Conservation (phyloP, 2,888 invertebrate genomes). For the Ectobius pallidus region DNA sequence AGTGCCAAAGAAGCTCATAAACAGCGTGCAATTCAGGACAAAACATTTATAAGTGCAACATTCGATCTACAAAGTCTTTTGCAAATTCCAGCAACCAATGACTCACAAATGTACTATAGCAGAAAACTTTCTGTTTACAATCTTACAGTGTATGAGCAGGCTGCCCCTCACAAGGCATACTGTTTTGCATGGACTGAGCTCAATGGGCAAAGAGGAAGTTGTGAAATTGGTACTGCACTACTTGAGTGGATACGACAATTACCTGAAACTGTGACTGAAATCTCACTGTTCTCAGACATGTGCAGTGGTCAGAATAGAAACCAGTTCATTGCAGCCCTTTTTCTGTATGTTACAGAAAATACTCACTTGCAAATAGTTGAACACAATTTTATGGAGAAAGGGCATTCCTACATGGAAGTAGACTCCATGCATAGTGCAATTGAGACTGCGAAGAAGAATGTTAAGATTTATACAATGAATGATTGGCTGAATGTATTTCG, state of each 20-base stretch:
- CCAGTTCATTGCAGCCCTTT: not conserved
- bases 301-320: not conserved
- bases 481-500: too few relatives aligned
- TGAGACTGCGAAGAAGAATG: not conserved
- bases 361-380: not conserved
- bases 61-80: slow-evolving; percentile 13
- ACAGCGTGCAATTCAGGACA: not conserved
- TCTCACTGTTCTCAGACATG: not conserved
- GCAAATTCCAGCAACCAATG: too few relatives aligned
- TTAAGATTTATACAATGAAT: not conserved
- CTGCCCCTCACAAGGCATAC: too few relatives aligned
- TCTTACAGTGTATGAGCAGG: slow-evolving; percentile 3
- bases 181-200: slow-evolving; percentile 8
- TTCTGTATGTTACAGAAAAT: not conserved
- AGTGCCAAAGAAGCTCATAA: not conserved
- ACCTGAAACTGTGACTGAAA: not conserved
- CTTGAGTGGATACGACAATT: too few relatives aligned
- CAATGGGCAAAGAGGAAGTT: slow-evolving; percentile 9
- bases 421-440: not conserved
- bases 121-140: slow-evolving; percentile 8
- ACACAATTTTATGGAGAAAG: not conserved
- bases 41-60: not conserved
- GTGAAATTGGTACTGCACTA: not conserved
- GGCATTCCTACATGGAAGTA: not conserved
- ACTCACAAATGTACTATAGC: not conserved